Base-by-base conservation (phyloP, 2,113 vertebrate genomes). In the Bubalus kerabau region DNA sequence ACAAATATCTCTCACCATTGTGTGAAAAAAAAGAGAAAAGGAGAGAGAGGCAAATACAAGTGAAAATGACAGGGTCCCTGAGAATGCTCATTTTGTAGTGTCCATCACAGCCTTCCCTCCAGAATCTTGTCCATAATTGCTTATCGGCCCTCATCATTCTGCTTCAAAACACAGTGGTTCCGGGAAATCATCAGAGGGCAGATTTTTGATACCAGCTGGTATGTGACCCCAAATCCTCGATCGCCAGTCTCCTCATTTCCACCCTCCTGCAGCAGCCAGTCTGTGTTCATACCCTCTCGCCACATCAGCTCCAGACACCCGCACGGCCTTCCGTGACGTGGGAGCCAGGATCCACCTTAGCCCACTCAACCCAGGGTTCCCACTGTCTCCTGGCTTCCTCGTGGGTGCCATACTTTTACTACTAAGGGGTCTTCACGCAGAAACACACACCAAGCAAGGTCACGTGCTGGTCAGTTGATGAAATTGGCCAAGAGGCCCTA, bases 141-240 rank as follows among this genome's bases (percentile, higher is more conserved):
- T 99, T 99, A 99, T 87, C 99, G 98, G 4, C 99, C 99, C 64
- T 99, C 98, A 1, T 99, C 97, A 81, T 98, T 99, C 98, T 99
- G 99, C 96, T 98, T 99, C 95, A 99, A 99, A 89, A 99, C 95
- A 92, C 99, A 99, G 96, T 99, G 99, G 50, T 99, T 99, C 85
- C 99, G 99, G 94, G 99, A 99, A 97, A 99, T 99, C 99, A 99
- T 99, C 97, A 99, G 98, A 15, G 99, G 99, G 96, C 99, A 99
- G 2, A 94, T 98, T 85, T 98, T 98, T 82, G 99, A 99, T 87
- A 99, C 60, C 96, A 99, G 48, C 48, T 48, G 48, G 48, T 48
- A 48, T 12, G 48, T 48, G 48, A 48, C 99, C 86, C 99, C 99
- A 62, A 99, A 92, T 86, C 99, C 99, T 87, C 99, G 99, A 81